These are phyloP conservation scores for Nomada fucata DNA, from an alignment of 2,888 invertebrate species.

Conservation along the genomic window DNA sequence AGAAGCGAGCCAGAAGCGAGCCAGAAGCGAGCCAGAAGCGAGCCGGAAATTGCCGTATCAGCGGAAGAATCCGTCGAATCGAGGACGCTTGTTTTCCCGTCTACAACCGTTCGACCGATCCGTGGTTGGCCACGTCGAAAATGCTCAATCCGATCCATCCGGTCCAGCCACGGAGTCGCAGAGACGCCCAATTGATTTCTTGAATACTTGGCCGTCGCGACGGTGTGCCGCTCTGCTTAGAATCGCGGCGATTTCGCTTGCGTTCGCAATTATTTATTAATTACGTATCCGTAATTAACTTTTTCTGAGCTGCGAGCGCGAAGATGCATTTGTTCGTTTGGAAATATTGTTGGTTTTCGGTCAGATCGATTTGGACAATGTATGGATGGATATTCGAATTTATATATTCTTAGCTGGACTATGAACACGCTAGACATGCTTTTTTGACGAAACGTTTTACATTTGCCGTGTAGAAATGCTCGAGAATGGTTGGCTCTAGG, in stretches of 20 bases:
- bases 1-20: slow-evolving; percentile 63
- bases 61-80: slow-evolving; percentile 70
- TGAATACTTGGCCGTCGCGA: slow-evolving; percentile 29
- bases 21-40: slow-evolving; percentile 58
- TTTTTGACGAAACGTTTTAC: neutral
- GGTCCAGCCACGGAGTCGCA: slow-evolving; percentile 54
- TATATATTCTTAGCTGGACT: too few species aligned
- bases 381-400: too few species aligned
- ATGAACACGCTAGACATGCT: neutral
- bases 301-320: too few species aligned
- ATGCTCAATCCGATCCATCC: slow-evolving; percentile 68
- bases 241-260: slow-evolving; percentile 9
- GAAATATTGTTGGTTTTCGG: too few species aligned
- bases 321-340: too few species aligned
- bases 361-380: too few species aligned
- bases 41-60: slow-evolving; percentile 67
- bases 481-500: neutral
- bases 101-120: slow-evolving; percentile 61
- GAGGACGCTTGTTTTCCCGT: slow-evolving; percentile 68
- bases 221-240: slow-evolving; percentile 2
- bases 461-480: neutral
- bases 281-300: too few species aligned
- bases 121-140: slow-evolving; percentile 53
- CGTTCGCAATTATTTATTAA: slow-evolving; percentile 3
- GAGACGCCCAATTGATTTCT: slow-evolving; percentile 49